Evolutionary conservation across 2,113 vertebrate genomes (phyloP).

Genomic region (Tamias sibiricus): DNA sequence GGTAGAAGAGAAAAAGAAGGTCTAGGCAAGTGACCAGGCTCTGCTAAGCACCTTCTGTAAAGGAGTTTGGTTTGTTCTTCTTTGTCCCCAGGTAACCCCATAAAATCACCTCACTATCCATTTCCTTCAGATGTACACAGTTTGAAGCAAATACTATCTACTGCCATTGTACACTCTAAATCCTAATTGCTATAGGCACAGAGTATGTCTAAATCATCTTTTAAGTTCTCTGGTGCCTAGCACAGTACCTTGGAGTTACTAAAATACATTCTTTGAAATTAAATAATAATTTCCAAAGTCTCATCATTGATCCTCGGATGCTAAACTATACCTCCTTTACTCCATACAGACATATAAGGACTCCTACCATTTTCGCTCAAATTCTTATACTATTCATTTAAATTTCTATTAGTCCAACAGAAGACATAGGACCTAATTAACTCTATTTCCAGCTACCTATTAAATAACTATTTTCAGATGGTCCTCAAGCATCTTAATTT

Average conservation of each 20-base stretch:
- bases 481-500: not conserved
- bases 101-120: not conserved
- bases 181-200: not conserved
- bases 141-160: not conserved
- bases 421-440: not conserved
- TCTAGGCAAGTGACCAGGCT: not conserved
- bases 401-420: not conserved
- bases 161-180: not conserved
- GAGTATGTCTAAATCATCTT: not conserved
- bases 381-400: slow-evolving; percentile 19
- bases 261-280: slow-evolving; percentile 5
- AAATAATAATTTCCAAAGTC: slow-evolving; percentile 41
- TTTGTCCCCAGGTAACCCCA: not conserved
- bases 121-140: not conserved
- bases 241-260: not conserved
- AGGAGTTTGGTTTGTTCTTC: not conserved
- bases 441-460: not conserved
- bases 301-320: not conserved
- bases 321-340: not conserved
- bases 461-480: not conserved
- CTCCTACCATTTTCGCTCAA: not conserved
- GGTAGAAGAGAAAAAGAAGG: not conserved
- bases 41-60: not conserved
- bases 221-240: not conserved
- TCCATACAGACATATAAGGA: not conserved